These are phyloP conservation scores for Gopherus evgoodei DNA, from an alignment of 2,113 vertebrate genomes.

Conservation along the genomic window DNA sequence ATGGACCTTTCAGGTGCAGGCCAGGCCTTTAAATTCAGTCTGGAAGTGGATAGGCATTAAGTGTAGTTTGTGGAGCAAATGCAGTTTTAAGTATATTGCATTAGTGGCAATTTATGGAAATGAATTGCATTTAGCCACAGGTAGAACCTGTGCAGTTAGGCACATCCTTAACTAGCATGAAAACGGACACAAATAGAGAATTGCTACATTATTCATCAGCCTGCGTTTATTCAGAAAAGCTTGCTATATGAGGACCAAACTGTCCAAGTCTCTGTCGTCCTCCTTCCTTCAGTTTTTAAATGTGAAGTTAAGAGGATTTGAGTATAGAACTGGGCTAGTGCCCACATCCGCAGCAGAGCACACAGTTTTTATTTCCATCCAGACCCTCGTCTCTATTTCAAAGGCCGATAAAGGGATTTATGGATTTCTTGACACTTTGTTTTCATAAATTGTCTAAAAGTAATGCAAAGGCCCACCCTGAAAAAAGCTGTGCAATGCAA, in stretches of 20 bases:
- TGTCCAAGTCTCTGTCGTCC: neutral
- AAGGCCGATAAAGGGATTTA: conserved; percentile 39
- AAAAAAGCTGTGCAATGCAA: conserved; percentile 26
- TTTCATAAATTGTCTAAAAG: conserved; percentile 45
- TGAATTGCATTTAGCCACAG: too few species aligned
- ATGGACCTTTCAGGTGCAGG: neutral
- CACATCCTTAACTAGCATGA: too few species aligned
- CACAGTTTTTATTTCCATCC: neutral
- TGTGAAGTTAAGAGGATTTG: neutral
- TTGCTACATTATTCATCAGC: neutral
- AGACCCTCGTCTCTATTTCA: conserved; percentile 29
- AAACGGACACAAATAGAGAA: neutral
- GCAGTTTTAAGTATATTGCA: neutral
- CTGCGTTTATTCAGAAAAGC: neutral
- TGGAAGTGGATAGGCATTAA: too few species aligned
- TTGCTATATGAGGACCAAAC: neutral
- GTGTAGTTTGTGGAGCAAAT: neutral
- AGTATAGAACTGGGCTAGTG: neutral
- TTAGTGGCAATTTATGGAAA: too few species aligned
- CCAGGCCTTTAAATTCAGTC: neutral
- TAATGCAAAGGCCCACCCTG: conserved; percentile 36
- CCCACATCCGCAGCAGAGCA: neutral
- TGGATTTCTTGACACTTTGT: conserved; percentile 52
- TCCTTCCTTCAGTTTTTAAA: neutral
- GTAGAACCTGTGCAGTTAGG: too few species aligned